A percentile compares a stretch with the other conserved stretches of the same genome.
phyloP scores from a whole-genome alignment of 2,113 vertebrate species.

The Acrocephalus kingi region DNA sequence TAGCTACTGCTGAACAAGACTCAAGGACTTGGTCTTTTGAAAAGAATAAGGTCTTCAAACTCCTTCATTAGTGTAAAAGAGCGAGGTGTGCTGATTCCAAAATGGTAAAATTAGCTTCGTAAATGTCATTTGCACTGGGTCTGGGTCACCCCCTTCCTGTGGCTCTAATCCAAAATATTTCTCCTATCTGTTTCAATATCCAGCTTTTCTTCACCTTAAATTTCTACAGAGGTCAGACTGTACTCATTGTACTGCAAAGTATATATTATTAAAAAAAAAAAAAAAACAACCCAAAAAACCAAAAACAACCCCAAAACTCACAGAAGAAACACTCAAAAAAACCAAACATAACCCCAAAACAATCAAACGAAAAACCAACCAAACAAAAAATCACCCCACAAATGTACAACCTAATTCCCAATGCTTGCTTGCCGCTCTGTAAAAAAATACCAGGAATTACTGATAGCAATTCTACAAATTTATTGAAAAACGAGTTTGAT shows the following conservation, averaged over 20 bases:
- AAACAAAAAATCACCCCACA: neutral
- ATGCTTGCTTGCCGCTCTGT: neutral
- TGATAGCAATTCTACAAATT: neutral
- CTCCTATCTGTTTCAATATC: neutral
- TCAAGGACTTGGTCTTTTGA: neutral
- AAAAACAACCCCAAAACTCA: too few relatives aligned
- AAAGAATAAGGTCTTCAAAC: neutral
- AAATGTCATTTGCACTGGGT: neutral
- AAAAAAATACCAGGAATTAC: neutral
- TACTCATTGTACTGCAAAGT: neutral
- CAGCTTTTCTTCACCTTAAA: neutral
- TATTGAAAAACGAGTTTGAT: neutral
- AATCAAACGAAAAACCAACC: neutral
- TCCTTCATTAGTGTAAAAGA: neutral
- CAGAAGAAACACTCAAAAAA: neutral
- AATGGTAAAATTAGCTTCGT: neutral
- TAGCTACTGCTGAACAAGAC: neutral
- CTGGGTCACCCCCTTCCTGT: neutral
- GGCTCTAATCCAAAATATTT: neutral
- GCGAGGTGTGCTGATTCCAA: neutral
- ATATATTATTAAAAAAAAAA: neutral
- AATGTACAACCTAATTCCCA: neutral
- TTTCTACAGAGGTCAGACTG: neutral
- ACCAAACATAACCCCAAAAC: neutral
- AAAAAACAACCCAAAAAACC: neutral